phyloP scores from a whole-genome alignment of 2,888 invertebrate species.

The Eustalomyia histrio region DNA sequence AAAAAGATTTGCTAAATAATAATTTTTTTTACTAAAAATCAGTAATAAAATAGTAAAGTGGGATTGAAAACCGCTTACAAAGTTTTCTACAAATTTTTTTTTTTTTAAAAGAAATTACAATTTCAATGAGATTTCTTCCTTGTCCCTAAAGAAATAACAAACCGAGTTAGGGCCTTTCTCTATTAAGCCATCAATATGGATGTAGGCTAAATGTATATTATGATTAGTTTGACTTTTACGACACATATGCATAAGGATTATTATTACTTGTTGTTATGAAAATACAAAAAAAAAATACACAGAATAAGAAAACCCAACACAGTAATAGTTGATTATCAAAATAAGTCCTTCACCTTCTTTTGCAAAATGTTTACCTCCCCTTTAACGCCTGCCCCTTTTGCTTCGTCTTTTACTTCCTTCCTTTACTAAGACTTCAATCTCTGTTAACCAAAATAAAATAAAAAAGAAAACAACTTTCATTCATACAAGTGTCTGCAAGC shows the following conservation, averaged over 20 bases:
- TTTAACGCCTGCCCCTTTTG: neutral
- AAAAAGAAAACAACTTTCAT: constrained; percentile 55
- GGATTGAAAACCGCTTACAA: too few relatives aligned
- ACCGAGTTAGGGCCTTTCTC: too few relatives aligned
- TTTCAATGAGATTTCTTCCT: too few relatives aligned
- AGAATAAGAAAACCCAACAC: constrained; percentile 20
- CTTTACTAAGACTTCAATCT: constrained; percentile 40
- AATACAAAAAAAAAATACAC: constrained; percentile 13
- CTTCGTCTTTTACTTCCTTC: constrained; percentile 1
- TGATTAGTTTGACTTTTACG: constrained; percentile 62
- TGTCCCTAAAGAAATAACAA: too few relatives aligned
- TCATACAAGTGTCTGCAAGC: constrained; percentile 64
- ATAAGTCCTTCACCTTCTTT: constrained; percentile 62
- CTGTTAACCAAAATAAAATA: constrained; percentile 40
- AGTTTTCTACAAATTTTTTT: too few relatives aligned
- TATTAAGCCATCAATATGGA: too few relatives aligned
- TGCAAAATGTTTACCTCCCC: constrained; percentile 11
- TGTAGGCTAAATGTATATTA: constrained; percentile 36
- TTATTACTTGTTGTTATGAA: constrained; percentile 54
- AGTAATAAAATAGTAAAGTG: too few relatives aligned
- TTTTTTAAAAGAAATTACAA: too few relatives aligned
- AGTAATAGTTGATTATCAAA: constrained; percentile 43
- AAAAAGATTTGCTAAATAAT: too few relatives aligned
- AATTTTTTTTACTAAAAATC: too few relatives aligned
- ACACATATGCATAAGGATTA: constrained; percentile 59